Evolutionary conservation across 2,888 invertebrate genomes (phyloP).

Genomic region (Sminthurides aquaticus): DNA sequence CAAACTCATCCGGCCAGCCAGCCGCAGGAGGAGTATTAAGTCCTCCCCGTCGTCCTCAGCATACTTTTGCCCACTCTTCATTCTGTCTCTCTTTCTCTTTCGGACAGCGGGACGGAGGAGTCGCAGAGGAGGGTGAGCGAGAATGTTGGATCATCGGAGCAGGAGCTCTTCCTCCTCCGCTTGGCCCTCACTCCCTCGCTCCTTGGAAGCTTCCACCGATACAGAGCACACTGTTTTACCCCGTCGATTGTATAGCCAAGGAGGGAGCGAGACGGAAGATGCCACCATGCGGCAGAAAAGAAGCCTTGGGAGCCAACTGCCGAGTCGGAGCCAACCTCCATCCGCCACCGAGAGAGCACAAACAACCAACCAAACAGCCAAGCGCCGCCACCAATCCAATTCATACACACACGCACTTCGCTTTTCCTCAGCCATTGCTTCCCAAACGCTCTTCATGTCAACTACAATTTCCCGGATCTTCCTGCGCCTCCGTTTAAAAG

Average conservation of each 20-base stretch:
- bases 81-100: no score
- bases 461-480: not conserved
- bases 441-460: slow-evolving; percentile 23
- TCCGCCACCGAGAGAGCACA: slow-evolving; percentile 4
- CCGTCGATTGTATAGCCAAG: no score
- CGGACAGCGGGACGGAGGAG: slow-evolving; percentile 4
- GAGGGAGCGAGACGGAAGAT: no score
- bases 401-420: slow-evolving; percentile 41
- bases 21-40: not conserved
- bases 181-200: no score
- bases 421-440: slow-evolving; percentile 33
- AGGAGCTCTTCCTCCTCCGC: no score
- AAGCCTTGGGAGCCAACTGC: not conserved
- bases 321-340: not conserved
- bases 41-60: no score
- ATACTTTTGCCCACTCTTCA: no score
- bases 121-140: slow-evolving; percentile 1
- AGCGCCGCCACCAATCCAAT: slow-evolving; percentile 6
- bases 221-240: no score
- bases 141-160: not conserved
- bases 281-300: not conserved
- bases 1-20: not conserved
- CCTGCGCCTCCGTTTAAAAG: not conserved
- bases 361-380: not conserved
- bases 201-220: no score